Conservation (phyloP, 2,797 vertebrate genomes). For the Neopelma chrysocephalum region DNA sequence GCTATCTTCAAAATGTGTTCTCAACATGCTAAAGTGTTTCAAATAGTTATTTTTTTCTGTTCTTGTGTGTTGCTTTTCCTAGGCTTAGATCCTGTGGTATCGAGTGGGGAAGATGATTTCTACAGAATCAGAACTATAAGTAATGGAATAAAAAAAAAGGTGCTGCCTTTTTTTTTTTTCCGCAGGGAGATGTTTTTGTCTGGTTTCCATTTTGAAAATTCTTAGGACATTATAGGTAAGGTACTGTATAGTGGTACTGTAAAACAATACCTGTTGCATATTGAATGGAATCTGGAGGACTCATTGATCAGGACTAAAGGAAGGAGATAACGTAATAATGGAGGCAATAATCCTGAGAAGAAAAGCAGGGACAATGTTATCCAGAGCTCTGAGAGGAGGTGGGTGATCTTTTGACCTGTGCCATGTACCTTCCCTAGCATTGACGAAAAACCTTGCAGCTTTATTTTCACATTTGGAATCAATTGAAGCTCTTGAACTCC, state of each 20-base stretch:
- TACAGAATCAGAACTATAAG: neutral
- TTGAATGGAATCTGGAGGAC: neutral
- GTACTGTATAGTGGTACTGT: neutral
- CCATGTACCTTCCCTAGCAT: neutral
- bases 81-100: neutral
- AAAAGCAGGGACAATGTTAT: neutral
- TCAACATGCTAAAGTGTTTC: neutral
- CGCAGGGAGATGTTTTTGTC: rapidly evolving
- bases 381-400: neutral
- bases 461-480: neutral
- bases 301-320: neutral
- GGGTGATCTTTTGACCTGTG: neutral
- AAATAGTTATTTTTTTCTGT: neutral
- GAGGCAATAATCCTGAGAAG: neutral
- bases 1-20: neutral
- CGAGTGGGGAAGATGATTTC: neutral
- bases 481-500: neutral
- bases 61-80: neutral
- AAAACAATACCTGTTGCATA: neutral
- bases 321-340: neutral
- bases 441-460: neutral
- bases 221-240: rapidly evolving
- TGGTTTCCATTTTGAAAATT: neutral
- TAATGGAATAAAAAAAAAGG: neutral
- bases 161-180: rapidly evolving